A percentile compares a stretch with the other conserved stretches of the same genome.
Conservation (phyloP, 2,797 vertebrate genomes). For the Spinibarbus caldwelli region DNA sequence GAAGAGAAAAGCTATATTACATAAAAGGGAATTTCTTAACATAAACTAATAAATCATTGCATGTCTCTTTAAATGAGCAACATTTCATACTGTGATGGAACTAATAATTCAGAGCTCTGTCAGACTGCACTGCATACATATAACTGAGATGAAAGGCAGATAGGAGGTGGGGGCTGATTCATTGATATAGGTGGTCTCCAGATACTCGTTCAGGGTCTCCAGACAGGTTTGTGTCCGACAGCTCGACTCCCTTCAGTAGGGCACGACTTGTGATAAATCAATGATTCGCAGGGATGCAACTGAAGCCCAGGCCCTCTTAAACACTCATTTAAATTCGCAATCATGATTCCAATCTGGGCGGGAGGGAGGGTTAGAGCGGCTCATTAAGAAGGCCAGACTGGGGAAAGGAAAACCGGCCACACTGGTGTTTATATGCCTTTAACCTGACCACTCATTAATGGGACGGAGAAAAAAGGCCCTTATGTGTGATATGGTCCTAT, state of each 20-base stretch:
- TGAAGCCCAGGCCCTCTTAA: slow-evolving; percentile 69
- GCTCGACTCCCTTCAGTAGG: slow-evolving; percentile 11
- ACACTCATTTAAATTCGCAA: slow-evolving; percentile 90
- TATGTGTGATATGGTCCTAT: too few relatives aligned
- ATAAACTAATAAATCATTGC: slow-evolving; percentile 9
- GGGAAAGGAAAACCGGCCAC: slow-evolving; percentile 58
- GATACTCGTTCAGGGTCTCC: slow-evolving; percentile 28
- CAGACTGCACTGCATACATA: background rate
- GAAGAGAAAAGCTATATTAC: background rate
- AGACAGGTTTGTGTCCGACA: slow-evolving; percentile 7
- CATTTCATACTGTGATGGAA: slow-evolving; percentile 18
- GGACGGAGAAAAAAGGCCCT: slow-evolving; percentile 48
- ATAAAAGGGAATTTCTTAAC: slow-evolving; percentile 9
- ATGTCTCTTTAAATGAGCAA: slow-evolving; percentile 16
- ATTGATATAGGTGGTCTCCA: slow-evolving; percentile 35
- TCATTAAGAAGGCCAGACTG: slow-evolving; percentile 72
- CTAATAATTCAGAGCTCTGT: slow-evolving; percentile 20
- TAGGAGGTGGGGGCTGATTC: slow-evolving; percentile 11
- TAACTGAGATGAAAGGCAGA: slow-evolving; percentile 19
- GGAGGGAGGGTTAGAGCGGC: slow-evolving; percentile 61
- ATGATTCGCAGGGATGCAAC: slow-evolving; percentile 67
- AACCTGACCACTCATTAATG: slow-evolving; percentile 73
- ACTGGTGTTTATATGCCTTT: slow-evolving; percentile 66
- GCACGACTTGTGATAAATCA: slow-evolving; percentile 70
- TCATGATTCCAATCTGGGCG: slow-evolving; percentile 76